These are phyloP conservation scores for Notocelia uddmanniana DNA, from an alignment of 2,888 invertebrate species.

Conservation along the genomic window DNA sequence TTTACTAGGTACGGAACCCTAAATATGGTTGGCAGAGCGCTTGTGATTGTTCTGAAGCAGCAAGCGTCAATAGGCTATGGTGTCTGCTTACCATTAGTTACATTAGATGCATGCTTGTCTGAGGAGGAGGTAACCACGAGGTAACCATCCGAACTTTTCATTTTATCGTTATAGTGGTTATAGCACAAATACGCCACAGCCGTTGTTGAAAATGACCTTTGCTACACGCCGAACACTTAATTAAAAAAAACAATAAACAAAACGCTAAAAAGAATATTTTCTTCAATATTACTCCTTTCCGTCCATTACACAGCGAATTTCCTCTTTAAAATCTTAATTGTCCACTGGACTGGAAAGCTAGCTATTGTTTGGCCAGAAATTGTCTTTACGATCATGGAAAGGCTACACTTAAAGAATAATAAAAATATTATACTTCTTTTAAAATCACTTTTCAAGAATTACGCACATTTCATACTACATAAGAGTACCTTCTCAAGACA, in stretches of 20 bases:
- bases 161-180: no score
- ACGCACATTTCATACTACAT: no score
- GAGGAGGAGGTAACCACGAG: no score
- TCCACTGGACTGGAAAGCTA: conserved; percentile 52
- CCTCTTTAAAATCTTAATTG: conserved; percentile 51
- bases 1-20: no score
- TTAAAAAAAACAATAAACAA: conserved; percentile 50
- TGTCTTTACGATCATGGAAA: conserved; percentile 53
- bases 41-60: no score
- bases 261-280: conserved; percentile 52
- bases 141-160: no score
- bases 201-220: conserved; percentile 22
- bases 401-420: no score
- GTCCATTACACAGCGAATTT: conserved; percentile 57
- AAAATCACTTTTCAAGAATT: neutral
- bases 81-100: no score
- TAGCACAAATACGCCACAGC: conserved; percentile 16
- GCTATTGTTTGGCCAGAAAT: conserved; percentile 52
- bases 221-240: conserved; percentile 46
- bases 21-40: no score
- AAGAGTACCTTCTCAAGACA: no score
- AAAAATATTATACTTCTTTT: conserved; percentile 19
- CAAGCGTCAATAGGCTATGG: no score
- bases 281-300: conserved; percentile 50
- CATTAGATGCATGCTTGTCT: no score